Base-by-base conservation (phyloP, 2,113 vertebrate species). In the Toxotes jaculatrix region DNA sequence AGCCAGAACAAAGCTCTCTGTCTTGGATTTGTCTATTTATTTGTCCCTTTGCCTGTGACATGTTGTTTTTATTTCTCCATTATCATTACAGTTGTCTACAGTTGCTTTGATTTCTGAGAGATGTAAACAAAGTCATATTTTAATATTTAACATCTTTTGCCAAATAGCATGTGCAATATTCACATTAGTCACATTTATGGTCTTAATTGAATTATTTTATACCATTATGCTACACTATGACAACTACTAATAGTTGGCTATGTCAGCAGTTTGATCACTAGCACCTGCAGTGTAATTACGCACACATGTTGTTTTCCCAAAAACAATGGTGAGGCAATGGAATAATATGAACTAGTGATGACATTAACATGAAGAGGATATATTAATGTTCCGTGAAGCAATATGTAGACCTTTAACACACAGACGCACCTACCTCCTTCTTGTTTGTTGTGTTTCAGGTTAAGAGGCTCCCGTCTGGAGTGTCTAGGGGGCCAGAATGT, bases 401-500 rank as follows among this genome's bases (percentile, higher is more conserved):
- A 88, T 65, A 72, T 66, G 65, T 56, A 61, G 64, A 74, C 56
- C 64, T 71, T 12, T 45, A 63, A 72, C 65, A 76, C 65, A 64
- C 21, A 59, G 0, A 34, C 7, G 61, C 63, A 62, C 9, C 36
- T 27, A 9, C 43, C 21, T 3, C 21, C 27, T 9, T 19, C 19
- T 38, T 65, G 45, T 83, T 66, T 61, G 38, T 74, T 70, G 21
- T 83, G 47, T 84, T 80, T 84, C 77, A 99, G 97, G 89, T 98
- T 60, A 95, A 93, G 89, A 96, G 94, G 89, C 91, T 96, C 67
- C 95, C 96, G 6, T 88, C 82, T 7, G 89, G 76, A 77, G 84
- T 77, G 77, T 85, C 92, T 65, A 75, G 89, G 66, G 80, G 73
- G 66, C 87, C 84, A 3, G 81, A 83, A 11, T 12, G 17, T 61